These are phyloP conservation scores for Aromia moschata DNA, from an alignment of 2,888 invertebrate genomes.

Conservation along the genomic window DNA sequence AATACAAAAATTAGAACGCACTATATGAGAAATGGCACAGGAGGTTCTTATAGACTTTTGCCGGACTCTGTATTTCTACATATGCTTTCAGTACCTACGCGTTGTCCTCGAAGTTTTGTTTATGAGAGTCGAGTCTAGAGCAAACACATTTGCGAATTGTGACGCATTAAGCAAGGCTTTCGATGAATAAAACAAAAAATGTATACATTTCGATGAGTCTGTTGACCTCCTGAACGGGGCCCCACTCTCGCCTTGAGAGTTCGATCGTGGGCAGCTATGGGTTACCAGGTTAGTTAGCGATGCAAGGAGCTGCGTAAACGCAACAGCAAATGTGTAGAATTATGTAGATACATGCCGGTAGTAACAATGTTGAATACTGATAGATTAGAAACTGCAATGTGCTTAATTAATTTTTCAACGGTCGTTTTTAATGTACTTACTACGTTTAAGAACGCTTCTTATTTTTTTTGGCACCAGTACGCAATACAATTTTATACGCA, in stretches of 20 bases:
- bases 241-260: background rate
- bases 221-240: slow-evolving; percentile 1
- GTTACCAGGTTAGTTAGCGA: background rate
- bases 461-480: no score
- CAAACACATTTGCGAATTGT: slow-evolving; percentile 1
- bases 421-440: no score
- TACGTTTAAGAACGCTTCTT: no score
- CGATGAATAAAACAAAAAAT: slow-evolving; percentile 9
- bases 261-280: background rate
- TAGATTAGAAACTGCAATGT: no score
- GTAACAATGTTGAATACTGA: no score
- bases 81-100: background rate
- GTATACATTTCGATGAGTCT: slow-evolving; percentile 8
- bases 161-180: slow-evolving; percentile 4
- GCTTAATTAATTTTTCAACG: no score
- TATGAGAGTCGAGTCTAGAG: slow-evolving; percentile 1
- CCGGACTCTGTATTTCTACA: slow-evolving; percentile 5
- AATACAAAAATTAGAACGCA: no score
- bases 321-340: no score
- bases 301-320: background rate
- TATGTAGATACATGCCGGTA: no score
- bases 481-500: no score
- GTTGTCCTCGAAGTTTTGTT: background rate
- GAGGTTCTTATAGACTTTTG: background rate
- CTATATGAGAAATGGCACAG: no score